Percentiles rank a stretch among this genome's conserved stretches.
Evolutionary conservation across 2,113 vertebrate species (phyloP).

Genomic region (Regulus satrapa): DNA sequence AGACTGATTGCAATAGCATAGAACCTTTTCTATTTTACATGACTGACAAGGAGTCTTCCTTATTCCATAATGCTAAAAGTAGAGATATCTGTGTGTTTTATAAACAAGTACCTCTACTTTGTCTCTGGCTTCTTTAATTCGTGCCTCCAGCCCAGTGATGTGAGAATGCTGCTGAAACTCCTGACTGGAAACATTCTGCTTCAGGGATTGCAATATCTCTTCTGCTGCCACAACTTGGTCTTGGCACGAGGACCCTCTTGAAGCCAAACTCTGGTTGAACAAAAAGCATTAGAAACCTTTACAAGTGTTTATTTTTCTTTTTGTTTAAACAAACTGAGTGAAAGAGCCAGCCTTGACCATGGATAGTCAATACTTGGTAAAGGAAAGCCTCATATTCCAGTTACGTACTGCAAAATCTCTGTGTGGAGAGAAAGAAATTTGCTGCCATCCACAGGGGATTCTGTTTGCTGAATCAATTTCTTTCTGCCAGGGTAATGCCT

Average conservation of each 20-base stretch:
- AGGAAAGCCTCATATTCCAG: background rate
- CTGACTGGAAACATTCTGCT: slow-evolving; percentile 69
- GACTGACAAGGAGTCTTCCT: background rate
- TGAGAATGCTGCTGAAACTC: slow-evolving; percentile 75
- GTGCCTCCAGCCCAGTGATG: slow-evolving; percentile 72
- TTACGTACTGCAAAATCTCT: background rate
- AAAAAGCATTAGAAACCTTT: background rate
- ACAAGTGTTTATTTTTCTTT: background rate
- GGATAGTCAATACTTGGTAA: background rate
- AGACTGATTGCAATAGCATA: background rate
- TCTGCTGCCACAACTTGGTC: slow-evolving; percentile 83
- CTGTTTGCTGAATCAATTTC: background rate
- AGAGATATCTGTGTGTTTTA: background rate
- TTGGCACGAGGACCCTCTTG: slow-evolving; percentile 78
- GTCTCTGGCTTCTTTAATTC: slow-evolving; percentile 75
- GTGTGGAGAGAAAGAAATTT: slow-evolving; percentile 13
- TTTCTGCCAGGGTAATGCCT: background rate
- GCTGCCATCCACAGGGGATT: slow-evolving; percentile 56
- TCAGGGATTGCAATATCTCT: slow-evolving; percentile 77
- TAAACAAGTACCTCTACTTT: slow-evolving; percentile 78
- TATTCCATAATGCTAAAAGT: background rate
- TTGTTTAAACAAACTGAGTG: background rate
- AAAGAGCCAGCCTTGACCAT: background rate
- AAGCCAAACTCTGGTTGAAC: slow-evolving; percentile 76
- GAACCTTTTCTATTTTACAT: background rate